Percentiles rank a stretch among this genome's conserved stretches.
Evolutionary conservation across 1,140 invertebrate genomes (phyloP).

Genomic region (Drosophila pectinifera): DNA sequence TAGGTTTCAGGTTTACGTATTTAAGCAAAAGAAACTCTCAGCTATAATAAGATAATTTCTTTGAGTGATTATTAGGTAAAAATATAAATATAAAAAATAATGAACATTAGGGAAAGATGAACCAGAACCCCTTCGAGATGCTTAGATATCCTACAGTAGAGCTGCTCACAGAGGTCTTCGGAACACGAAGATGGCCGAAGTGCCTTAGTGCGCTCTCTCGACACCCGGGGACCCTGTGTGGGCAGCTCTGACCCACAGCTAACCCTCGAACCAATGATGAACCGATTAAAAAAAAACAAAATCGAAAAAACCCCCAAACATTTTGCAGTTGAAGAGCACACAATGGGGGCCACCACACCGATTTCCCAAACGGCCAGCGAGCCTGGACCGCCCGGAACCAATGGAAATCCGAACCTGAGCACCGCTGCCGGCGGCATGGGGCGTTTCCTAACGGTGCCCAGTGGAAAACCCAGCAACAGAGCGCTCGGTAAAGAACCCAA

Average conservation of each 20-base stretch:
- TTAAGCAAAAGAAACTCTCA: not conserved
- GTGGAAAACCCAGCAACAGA: conserved; percentile 74
- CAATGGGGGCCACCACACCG: conserved; percentile 67
- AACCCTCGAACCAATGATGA: not conserved
- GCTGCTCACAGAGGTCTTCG: not conserved
- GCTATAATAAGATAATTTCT: not conserved
- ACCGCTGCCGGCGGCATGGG: conserved; percentile 66
- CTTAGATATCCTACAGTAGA: conserved; percentile 31
- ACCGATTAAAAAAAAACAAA: conserved; percentile 3
- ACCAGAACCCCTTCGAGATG: conserved; percentile 23
- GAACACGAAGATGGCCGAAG: not conserved
- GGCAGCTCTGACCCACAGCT: conserved; percentile 1
- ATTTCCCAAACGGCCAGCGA: conserved; percentile 70
- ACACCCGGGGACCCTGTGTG: not conserved
- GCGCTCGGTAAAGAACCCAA: conserved; percentile 65
- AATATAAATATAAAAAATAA: not conserved
- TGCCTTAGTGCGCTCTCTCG: not conserved
- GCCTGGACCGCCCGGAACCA: conserved; percentile 72
- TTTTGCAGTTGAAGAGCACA: conserved; percentile 82
- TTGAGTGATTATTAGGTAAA: not conserved
- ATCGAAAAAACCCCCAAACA: conserved; percentile 29
- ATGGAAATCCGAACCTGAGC: conserved; percentile 58
- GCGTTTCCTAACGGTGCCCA: conserved; percentile 80
- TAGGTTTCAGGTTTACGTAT: not conserved
- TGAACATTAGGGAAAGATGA: not conserved